Conservation (phyloP, 2,797 vertebrate species). For the Acanthornis magna region DNA sequence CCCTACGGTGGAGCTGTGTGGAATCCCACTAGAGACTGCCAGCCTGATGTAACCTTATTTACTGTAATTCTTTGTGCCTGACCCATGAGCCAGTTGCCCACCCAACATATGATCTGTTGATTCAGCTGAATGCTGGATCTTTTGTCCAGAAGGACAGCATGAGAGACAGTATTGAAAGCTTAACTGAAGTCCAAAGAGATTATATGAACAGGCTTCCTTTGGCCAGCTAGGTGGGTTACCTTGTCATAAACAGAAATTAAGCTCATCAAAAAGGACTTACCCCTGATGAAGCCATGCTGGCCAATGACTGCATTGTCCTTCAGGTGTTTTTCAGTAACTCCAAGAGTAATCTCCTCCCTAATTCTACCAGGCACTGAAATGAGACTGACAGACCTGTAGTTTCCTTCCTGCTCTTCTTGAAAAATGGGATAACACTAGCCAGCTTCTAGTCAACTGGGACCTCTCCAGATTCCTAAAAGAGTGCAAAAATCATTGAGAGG, state of each 20-base stretch:
- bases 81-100: background rate
- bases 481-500: background rate
- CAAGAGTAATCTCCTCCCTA: background rate
- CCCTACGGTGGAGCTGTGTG: background rate
- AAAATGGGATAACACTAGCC: background rate
- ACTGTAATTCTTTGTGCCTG: background rate
- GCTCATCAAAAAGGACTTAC: background rate
- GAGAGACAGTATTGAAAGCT: no score
- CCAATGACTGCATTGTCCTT: background rate
- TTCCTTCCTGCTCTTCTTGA: background rate
- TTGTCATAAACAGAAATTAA: background rate
- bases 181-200: no score
- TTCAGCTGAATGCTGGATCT: no score
- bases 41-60: background rate
- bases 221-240: background rate
- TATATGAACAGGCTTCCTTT: no score
- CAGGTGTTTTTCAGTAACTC: background rate
- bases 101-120: no score
- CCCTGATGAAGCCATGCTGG: background rate
- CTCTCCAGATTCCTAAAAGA: background rate
- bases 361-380: background rate
- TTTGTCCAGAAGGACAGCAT: no score
- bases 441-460: background rate
- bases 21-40: background rate
- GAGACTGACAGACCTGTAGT: background rate